A percentile compares a stretch with the other conserved stretches of the same genome.
These are phyloP conservation scores for Chrysopilus asiliformis DNA, from an alignment of 2,888 invertebrate genomes.

Conservation along the genomic window DNA sequence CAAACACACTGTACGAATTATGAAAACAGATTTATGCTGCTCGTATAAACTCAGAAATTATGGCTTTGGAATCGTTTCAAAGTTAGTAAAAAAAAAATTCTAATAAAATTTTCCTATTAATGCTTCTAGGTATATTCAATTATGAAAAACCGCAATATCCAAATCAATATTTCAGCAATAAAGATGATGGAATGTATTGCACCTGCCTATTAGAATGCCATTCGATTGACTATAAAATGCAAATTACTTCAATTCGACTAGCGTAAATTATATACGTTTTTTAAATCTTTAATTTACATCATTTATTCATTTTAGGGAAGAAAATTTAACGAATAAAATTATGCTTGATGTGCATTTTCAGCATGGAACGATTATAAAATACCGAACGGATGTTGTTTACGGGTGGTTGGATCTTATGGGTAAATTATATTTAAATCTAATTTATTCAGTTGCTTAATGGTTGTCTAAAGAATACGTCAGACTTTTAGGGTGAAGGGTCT, in stretches of 20 bases:
- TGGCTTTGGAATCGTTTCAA: neutral
- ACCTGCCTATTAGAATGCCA: constrained; percentile 28
- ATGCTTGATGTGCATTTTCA: constrained; percentile 36
- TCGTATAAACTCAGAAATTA: too few relatives aligned
- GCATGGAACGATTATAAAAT: constrained; percentile 34
- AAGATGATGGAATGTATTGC: constrained; percentile 28
- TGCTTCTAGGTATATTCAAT: constrained; percentile 9
- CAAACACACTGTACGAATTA: too few relatives aligned
- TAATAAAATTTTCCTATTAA: neutral
- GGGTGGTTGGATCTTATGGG: constrained; percentile 39
- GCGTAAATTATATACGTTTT: neutral
- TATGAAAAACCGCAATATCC: constrained; percentile 25
- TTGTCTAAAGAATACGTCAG: too few relatives aligned
- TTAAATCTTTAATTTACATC: too few relatives aligned
- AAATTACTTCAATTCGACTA: constrained; percentile 9
- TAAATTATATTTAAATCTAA: constrained; percentile 17
- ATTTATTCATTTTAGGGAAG: too few relatives aligned
- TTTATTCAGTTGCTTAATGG: neutral
- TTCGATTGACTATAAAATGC: constrained; percentile 17
- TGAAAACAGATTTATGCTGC: too few relatives aligned
- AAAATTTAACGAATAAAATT: constrained; percentile 13
- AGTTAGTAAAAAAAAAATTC: neutral
- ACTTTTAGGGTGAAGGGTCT: too few relatives aligned
- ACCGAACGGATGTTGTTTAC: constrained; percentile 36
- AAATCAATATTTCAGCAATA: constrained; percentile 23